These are phyloP conservation scores for Euura saliciscinereae DNA, from an alignment of 1,140 invertebrate species.

Conservation along the genomic window DNA sequence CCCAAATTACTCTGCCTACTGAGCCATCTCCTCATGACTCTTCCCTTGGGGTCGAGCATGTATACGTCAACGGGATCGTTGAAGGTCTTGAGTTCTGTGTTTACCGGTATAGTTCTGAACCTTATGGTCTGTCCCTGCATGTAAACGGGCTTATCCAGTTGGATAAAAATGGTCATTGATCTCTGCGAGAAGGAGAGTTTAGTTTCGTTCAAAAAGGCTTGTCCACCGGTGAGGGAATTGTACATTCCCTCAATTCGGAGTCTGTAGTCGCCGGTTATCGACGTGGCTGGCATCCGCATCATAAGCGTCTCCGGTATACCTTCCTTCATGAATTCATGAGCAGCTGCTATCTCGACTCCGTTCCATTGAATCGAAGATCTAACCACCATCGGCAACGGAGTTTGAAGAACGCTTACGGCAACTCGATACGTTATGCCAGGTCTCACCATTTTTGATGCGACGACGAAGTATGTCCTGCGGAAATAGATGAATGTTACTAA, in stretches of 20 bases:
- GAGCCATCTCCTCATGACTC: conserved; percentile 89
- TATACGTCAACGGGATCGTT: conserved; percentile 88
- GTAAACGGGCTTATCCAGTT: conserved; percentile 94
- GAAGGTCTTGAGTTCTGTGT: conserved; percentile 86
- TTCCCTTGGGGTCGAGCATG: conserved; percentile 84
- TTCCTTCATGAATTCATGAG: conserved; percentile 76
- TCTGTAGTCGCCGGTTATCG: conserved; percentile 81
- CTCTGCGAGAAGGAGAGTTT: conserved; percentile 79
- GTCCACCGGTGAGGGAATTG: conserved; percentile 81
- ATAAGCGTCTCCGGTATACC: conserved; percentile 83
- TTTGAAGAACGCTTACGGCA: conserved; percentile 77
- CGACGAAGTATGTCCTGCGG: conserved; percentile 83
- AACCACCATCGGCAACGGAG: conserved; percentile 76
- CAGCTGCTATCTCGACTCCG: conserved; percentile 83
- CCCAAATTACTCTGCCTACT: conserved; percentile 89
- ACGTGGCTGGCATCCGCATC: conserved; percentile 83
- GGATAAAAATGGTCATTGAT: conserved; percentile 96
- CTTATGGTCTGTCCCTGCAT: conserved; percentile 90
- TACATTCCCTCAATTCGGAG: conserved; percentile 88
- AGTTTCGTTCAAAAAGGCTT: conserved; percentile 85
- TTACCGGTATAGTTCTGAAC: conserved; percentile 88
- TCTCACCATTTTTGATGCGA: conserved; percentile 83
- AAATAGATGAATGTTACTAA: conserved; percentile 23
- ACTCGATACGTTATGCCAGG: conserved; percentile 87
- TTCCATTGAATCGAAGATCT: conserved; percentile 84